Evolutionary conservation across 2,797 vertebrate species (phyloP).

Genomic region (Pitangus sulphuratus): DNA sequence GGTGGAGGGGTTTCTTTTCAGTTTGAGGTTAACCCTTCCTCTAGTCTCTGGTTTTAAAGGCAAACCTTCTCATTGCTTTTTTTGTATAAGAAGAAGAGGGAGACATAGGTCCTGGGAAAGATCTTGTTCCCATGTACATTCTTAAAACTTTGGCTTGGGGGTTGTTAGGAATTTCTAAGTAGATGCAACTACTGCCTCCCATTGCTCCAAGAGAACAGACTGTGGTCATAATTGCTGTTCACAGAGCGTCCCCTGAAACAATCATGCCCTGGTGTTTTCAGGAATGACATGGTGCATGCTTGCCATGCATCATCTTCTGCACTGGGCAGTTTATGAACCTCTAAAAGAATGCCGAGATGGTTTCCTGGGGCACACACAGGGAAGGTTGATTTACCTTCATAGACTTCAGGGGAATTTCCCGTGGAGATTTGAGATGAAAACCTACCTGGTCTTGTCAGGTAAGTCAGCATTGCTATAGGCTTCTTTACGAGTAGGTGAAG

Average conservation of each 20-base stretch:
- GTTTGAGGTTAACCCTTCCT: background rate
- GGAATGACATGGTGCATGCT: background rate
- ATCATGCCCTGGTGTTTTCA: background rate
- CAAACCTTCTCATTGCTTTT: background rate
- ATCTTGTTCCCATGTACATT: background rate
- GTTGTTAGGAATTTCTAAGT: background rate
- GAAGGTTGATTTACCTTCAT: background rate
- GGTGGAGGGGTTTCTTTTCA: background rate
- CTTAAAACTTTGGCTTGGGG: background rate
- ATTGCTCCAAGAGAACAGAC: background rate
- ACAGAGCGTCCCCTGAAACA: background rate
- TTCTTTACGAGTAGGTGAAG: background rate
- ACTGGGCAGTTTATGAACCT: background rate
- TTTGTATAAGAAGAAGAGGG: background rate
- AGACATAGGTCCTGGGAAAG: background rate
- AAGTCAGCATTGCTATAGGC: background rate
- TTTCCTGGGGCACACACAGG: background rate
- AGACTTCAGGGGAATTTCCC: background rate
- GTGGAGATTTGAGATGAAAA: background rate
- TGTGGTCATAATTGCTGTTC: background rate
- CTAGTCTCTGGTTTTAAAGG: background rate
- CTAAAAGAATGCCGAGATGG: background rate
- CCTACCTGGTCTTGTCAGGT: background rate
- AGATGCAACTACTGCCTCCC: background rate
- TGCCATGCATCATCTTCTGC: background rate